phyloP scores from a whole-genome alignment of 1,140 invertebrate species.

The Drosophila nannoptera region DNA sequence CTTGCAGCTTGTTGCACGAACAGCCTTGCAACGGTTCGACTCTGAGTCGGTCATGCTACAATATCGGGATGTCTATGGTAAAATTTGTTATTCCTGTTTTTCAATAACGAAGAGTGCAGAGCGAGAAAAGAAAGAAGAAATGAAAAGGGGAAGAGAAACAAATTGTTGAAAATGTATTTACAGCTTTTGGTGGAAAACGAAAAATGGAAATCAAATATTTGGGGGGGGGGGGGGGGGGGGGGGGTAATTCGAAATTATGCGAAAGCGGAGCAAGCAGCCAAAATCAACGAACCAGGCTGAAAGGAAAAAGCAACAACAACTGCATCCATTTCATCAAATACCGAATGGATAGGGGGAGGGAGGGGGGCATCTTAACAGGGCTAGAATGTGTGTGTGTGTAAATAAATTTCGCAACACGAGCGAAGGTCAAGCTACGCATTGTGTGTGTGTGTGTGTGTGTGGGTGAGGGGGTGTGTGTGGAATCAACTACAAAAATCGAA shows the following conservation, averaged over 20 bases:
- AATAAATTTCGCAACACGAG: constrained; percentile 60
- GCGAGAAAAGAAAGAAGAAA: constrained; percentile 6
- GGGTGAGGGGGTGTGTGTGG: constrained; percentile 19
- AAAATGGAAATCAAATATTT: too few species aligned
- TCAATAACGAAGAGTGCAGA: constrained; percentile 39
- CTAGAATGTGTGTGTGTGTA: constrained; percentile 6
- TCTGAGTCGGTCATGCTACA: constrained; percentile 54
- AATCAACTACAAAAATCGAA: constrained; percentile 50
- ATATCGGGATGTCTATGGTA: constrained; percentile 26
- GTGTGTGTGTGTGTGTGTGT: constrained; percentile 27
- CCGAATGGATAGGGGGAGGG: not conserved
- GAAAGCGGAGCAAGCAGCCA: constrained; percentile 70
- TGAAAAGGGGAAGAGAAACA: not conserved
- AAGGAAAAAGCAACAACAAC: constrained; percentile 5
- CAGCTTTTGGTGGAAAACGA: constrained; percentile 21
- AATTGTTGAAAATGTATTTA: constrained; percentile 41
- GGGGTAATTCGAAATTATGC: not conserved
- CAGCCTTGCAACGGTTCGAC: constrained; percentile 22
- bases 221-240: too few species aligned
- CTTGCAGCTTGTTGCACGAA: constrained; percentile 3
- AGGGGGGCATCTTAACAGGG: constrained; percentile 27
- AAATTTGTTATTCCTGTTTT: constrained; percentile 48
- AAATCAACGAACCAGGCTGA: constrained; percentile 27
- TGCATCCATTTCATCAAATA: constrained; percentile 37
- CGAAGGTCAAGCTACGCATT: constrained; percentile 58